Conservation (phyloP, 2,888 invertebrate species). For the Orthosia gracilis region DNA sequence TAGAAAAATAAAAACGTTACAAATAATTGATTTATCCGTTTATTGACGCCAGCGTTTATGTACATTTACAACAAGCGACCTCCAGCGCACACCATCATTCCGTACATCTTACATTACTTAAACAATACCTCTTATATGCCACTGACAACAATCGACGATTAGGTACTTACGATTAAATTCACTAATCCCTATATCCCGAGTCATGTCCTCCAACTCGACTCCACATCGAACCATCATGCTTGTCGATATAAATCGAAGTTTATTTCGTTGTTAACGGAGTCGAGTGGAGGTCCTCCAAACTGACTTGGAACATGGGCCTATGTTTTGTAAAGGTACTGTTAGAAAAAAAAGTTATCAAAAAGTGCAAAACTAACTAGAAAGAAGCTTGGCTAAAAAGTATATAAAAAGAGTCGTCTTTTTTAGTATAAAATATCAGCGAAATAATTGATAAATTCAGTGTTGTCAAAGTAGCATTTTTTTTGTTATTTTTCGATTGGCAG, state of each 20-base stretch:
- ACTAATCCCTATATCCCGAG: slow-evolving; percentile 21
- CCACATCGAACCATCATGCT: too few relatives aligned
- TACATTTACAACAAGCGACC: slow-evolving; percentile 79
- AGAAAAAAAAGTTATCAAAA: slow-evolving; percentile 47
- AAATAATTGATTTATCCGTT: slow-evolving; percentile 75
- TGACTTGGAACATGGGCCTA: too few relatives aligned
- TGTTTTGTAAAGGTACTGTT: slow-evolving; percentile 44
- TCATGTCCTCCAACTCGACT: too few relatives aligned
- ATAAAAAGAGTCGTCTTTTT: slow-evolving; percentile 9
- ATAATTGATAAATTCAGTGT: slow-evolving; percentile 19
- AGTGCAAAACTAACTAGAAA: slow-evolving; percentile 46
- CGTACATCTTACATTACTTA: slow-evolving; percentile 51
- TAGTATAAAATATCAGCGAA: slow-evolving; percentile 21
- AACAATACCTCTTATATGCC: slow-evolving; percentile 61
- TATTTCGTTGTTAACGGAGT: too few relatives aligned
- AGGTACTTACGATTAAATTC: slow-evolving; percentile 50
- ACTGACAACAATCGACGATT: slow-evolving; percentile 61
- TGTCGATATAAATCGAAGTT: too few relatives aligned
- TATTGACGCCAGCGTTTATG: slow-evolving; percentile 83
- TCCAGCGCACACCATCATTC: slow-evolving; percentile 47
- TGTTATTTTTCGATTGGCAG: slow-evolving; percentile 43
- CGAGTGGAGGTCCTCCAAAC: too few relatives aligned
- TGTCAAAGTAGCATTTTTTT: background rate
- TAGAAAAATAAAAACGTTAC: slow-evolving; percentile 53
- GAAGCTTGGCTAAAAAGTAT: slow-evolving; percentile 29